Evolutionary conservation across 1,140 invertebrate genomes (phyloP).

Genomic region (Pteromalus puparum): DNA sequence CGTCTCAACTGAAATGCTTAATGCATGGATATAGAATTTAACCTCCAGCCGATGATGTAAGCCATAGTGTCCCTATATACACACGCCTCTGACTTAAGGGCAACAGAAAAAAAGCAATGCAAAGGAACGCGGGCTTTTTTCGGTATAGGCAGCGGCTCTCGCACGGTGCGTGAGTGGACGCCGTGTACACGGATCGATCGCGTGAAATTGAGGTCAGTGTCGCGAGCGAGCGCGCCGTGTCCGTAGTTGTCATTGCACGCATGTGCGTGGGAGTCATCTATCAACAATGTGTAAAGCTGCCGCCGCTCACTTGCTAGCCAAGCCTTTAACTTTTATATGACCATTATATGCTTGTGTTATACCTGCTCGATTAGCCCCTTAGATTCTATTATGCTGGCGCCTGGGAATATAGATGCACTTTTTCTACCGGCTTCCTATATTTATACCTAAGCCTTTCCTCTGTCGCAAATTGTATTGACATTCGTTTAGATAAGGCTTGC

Average conservation of each 20-base stretch:
- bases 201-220: slow-evolving; percentile 63
- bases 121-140: neutral
- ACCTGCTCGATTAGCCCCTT: no score
- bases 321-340: neutral
- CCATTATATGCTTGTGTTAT: neutral
- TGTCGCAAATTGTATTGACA: neutral
- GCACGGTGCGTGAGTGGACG: neutral
- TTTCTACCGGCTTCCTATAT: neutral
- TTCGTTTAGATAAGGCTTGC: neutral
- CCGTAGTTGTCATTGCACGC: neutral
- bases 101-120: neutral
- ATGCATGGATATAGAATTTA: neutral
- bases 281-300: neutral
- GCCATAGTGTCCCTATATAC: neutral
- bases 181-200: slow-evolving; percentile 51
- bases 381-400: no score
- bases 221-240: slow-evolving; percentile 45
- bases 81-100: neutral
- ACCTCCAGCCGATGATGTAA: neutral
- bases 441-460: neutral
- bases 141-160: neutral
- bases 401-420: neutral
- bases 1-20: neutral
- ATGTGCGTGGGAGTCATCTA: slow-evolving; percentile 37
- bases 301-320: neutral